Percentiles rank a stretch among this genome's conserved stretches.
phyloP scores from a whole-genome alignment of 2,113 vertebrate genomes.

The Cromileptes altivelis region DNA sequence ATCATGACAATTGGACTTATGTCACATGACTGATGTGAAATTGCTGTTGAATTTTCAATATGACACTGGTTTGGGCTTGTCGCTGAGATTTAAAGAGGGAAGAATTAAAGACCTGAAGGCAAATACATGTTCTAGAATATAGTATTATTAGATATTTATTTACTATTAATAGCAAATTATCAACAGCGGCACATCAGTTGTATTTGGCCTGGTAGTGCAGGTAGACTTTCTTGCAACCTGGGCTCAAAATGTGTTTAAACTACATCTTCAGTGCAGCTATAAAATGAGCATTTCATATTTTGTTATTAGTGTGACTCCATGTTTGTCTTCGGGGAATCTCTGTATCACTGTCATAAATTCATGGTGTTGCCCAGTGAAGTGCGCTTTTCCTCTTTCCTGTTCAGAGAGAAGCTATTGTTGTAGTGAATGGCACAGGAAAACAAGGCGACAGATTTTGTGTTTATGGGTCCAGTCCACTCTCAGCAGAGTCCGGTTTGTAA shows the following conservation, averaged over 20 bases:
- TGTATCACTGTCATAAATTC: conserved; percentile 35
- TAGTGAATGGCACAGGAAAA: conserved; percentile 35
- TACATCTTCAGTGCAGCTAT: not conserved
- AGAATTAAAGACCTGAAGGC: not conserved
- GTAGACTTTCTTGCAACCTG: too few relatives aligned
- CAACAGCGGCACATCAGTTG: not conserved
- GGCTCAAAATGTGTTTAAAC: not conserved
- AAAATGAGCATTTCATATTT: not conserved
- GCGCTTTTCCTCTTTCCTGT: conserved; percentile 81
- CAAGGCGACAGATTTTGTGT: conserved; percentile 5
- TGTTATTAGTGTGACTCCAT: not conserved
- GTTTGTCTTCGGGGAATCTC: conserved; percentile 9
- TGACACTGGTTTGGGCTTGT: not conserved
- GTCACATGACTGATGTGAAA: not conserved
- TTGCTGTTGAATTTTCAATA: not conserved
- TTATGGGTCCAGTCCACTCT: not conserved
- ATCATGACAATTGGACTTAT: not conserved
- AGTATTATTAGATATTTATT: not conserved
- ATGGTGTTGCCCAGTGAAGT: conserved; percentile 35
- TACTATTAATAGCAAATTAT: not conserved
- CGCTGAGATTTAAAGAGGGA: not conserved
- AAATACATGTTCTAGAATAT: not conserved
- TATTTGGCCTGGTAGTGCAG: not conserved
- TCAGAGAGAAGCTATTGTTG: conserved; percentile 61
- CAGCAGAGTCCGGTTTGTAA: not conserved